Evolutionary conservation across 30 jellyfish, hydroid and myxozoan species (phyloP).

Genomic region (Morbakka virulenta): DNA sequence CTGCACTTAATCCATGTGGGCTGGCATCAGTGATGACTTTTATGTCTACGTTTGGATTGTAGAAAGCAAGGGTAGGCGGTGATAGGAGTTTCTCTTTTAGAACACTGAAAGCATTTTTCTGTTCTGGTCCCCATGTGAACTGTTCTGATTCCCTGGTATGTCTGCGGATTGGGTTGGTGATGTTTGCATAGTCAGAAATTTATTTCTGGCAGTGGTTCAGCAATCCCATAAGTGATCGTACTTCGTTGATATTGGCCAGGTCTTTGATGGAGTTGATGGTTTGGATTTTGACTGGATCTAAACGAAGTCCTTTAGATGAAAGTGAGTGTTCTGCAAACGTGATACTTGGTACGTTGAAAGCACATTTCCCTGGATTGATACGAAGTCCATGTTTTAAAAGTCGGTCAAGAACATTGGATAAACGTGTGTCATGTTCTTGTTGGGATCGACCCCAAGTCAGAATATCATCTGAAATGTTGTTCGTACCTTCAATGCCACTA

Average conservation of each 20-base stretch:
- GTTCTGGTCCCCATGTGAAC: too few species aligned
- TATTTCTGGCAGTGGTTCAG: constrained; percentile 12
- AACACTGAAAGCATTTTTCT: too few species aligned
- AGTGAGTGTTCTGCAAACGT: constrained; percentile 44
- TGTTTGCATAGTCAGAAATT: constrained; percentile 39
- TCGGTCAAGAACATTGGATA: too few species aligned
- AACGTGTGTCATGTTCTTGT: too few species aligned
- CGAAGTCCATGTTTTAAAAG: too few species aligned
- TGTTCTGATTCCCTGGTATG: constrained; percentile 19
- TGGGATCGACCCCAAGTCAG: too few species aligned
- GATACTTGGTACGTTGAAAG: constrained; percentile 16
- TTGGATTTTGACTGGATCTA: constrained; percentile 22
- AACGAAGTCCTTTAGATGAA: constrained; percentile 30
- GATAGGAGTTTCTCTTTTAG: too few species aligned
- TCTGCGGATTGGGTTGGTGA: constrained; percentile 23
- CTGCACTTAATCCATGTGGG: constrained; percentile 50
- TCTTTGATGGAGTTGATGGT: constrained; percentile 20
- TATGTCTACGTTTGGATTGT: constrained; percentile 12
- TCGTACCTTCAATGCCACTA: too few species aligned
- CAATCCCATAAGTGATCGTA: constrained; percentile 28
- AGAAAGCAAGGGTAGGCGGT: too few species aligned
- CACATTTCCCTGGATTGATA: constrained; percentile 36
- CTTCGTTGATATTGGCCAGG: constrained; percentile 18
- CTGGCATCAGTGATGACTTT: constrained; percentile 43
- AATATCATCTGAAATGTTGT: too few species aligned